Percentiles rank a stretch among this genome's conserved stretches.
phyloP scores from a whole-genome alignment of 2,113 vertebrate species.

The Ploceus nigricollis region DNA sequence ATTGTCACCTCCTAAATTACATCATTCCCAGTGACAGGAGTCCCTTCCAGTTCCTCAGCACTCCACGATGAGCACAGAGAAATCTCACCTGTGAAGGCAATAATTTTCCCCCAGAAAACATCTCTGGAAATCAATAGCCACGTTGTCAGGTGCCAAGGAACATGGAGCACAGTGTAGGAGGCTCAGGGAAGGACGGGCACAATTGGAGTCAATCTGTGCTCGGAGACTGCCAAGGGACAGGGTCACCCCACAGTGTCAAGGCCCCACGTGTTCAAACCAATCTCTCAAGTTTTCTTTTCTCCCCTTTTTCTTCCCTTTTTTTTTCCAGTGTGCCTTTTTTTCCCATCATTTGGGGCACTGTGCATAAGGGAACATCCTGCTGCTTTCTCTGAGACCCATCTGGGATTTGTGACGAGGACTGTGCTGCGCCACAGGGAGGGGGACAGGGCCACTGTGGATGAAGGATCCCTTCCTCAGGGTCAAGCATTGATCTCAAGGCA shows the following conservation, averaged over 20 bases:
- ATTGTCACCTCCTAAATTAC: neutral
- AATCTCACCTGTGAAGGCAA: neutral
- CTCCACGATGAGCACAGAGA: neutral
- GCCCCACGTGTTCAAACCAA: neutral
- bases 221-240: neutral
- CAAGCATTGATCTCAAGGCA: neutral
- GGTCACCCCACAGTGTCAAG: neutral
- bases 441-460: neutral
- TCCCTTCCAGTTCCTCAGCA: neutral
- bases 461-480: neutral
- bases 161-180: neutral
- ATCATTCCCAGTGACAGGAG: neutral
- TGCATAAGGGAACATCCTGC: neutral
- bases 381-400: neutral
- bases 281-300: neutral
- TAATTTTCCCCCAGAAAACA: neutral
- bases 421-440: neutral
- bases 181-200: accelerated
- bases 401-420: neutral
- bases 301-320: no score
- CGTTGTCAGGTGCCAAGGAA: neutral
- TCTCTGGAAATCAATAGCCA: neutral
- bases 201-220: neutral
- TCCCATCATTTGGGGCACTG: neutral
- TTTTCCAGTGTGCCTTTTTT: neutral